A percentile compares a stretch with the other conserved stretches of the same genome.
Conservation (phyloP, 1,140 invertebrate genomes). For the Acyrthosiphon pisum region DNA sequence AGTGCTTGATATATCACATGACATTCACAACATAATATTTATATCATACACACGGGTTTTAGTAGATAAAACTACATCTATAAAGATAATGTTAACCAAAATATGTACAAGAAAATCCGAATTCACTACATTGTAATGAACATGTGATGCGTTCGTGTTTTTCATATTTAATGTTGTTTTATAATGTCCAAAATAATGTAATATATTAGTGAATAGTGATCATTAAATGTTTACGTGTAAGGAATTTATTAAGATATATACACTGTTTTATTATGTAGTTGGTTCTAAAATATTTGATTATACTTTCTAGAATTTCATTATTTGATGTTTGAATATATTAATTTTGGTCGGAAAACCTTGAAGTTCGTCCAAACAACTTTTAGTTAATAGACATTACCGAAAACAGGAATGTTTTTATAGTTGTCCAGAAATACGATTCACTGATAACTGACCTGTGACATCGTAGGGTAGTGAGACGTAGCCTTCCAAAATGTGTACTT, state of each 20-base stretch:
- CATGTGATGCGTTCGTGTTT: neutral
- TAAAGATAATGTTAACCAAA: neutral
- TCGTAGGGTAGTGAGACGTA: neutral
- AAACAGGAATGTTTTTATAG: slow-evolving; percentile 30
- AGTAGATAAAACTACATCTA: neutral
- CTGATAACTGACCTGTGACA: slow-evolving; percentile 40
- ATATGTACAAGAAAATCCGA: neutral
- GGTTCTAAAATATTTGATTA: slow-evolving; percentile 29
- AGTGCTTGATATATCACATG: neutral
- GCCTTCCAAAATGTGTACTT: neutral
- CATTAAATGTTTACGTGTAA: slow-evolving; percentile 30
- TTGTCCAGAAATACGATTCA: neutral
- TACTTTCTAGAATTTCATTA: slow-evolving; percentile 39
- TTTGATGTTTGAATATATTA: slow-evolving; percentile 25
- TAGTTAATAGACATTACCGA: slow-evolving; percentile 3
- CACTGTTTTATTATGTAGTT: neutral
- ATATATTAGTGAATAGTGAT: slow-evolving; percentile 30
- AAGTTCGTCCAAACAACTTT: slow-evolving; percentile 22
- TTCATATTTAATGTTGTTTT: neutral
- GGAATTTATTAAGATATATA: neutral
- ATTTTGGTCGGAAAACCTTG: slow-evolving; percentile 33
- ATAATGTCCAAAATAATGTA: slow-evolving; percentile 21
- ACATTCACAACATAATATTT: neutral
- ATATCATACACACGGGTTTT: neutral
- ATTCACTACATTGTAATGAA: neutral